Base-by-base conservation (phyloP, 2,797 vertebrate genomes). In the Tokudaia tokunoshimensis region DNA sequence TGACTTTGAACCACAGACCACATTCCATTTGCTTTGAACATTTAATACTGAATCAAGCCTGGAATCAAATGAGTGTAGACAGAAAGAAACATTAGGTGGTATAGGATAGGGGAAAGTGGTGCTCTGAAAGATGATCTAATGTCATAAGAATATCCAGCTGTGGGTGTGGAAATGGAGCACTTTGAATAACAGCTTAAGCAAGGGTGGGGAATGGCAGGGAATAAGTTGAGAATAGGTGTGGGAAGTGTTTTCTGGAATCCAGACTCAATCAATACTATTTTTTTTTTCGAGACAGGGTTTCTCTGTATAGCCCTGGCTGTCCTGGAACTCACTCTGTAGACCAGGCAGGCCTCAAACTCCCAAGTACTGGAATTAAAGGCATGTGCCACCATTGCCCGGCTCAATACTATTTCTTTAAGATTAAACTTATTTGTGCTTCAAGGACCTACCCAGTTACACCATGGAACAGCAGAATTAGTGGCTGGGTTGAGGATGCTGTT, bases 1-100 rank as follows among this genome's bases (percentile, higher is more conserved):
- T 61, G 44, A 59, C 70, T 94, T 95, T 93, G 88, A 96, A 90
- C 94, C 94, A 65, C 94, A 97, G 89, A 84, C 96, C 63, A 50
- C 89, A 89, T 95, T 95, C 87, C 91, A 94, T 96, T 96, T 94
- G 87, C 96, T 96, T 90, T 96, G 74, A 92, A 79, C 14, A 0
- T 70, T 96, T 92, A 86, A 80, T 93, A 72, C 13, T 4, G 17
- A 47, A 88, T 86, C 86, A 75, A 90, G 65, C 34, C 94, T 92
- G 82, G 96, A 94, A 93, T 89, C 86, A 90, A 89, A 89, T 3
- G 20, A 80, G 65, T 41, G 82, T 80, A 83, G 95, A 82, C 52
- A 0, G 83, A 92, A 93, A 91, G 89, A 87, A 67, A 63, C 65
- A 87, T 67, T 82, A 79, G 70, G 24, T 44, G 13, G 47, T 14